Percentiles rank a stretch among this genome's conserved stretches.
phyloP scores from a whole-genome alignment of 2,113 vertebrate species.

The Sphaerodactylus townsendi region DNA sequence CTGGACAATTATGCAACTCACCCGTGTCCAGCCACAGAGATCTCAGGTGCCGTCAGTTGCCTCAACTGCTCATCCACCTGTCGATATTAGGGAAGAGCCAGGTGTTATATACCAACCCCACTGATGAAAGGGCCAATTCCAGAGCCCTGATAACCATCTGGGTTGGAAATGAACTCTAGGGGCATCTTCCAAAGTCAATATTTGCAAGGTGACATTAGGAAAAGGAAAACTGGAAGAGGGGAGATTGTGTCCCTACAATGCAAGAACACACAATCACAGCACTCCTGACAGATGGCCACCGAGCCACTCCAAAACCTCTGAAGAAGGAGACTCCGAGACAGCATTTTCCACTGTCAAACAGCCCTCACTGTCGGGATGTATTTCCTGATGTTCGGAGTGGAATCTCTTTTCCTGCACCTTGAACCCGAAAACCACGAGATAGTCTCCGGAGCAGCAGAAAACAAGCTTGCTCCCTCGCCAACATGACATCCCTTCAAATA shows the following conservation, averaged over 20 bases:
- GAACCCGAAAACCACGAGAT: no score
- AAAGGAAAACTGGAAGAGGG: not conserved
- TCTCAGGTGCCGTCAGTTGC: not conserved
- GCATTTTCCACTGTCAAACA: no score
- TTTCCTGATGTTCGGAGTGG: no score
- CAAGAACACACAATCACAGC: no score
- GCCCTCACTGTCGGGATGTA: no score
- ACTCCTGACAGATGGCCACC: no score
- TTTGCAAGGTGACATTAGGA: not conserved
- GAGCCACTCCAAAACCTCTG: no score
- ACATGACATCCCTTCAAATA: no score
- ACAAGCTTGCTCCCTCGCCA: no score
- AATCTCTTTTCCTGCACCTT: no score
- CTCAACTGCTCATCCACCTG: not conserved
- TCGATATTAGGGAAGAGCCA: not conserved
- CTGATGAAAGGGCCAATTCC: slow-evolving; percentile 34
- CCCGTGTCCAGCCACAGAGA: not conserved
- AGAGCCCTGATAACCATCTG: slow-evolving; percentile 41
- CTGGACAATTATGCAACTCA: not conserved
- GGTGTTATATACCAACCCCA: slow-evolving; percentile 43
- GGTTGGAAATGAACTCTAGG: not conserved
- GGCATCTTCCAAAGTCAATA: slow-evolving; percentile 56
- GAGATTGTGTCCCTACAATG: not conserved
- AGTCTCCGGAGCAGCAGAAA: no score
- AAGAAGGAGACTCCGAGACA: no score